Percentiles rank a stretch among this genome's conserved stretches.
Evolutionary conservation across 2,888 invertebrate genomes (phyloP).

Genomic region (Amiota mariae): DNA sequence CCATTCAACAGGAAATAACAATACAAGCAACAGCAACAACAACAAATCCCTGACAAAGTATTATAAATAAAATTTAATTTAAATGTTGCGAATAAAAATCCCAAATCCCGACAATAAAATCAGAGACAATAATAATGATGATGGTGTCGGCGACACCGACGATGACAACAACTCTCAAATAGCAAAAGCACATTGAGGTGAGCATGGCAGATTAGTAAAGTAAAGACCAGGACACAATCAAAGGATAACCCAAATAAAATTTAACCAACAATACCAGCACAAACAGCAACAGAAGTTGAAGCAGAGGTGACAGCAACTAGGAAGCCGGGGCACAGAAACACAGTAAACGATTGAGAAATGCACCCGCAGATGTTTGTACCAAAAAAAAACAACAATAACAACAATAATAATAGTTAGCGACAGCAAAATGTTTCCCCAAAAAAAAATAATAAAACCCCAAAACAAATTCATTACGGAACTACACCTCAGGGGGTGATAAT

Average conservation of each 20-base stretch:
- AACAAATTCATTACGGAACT: conserved; percentile 67
- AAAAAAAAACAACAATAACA: neutral
- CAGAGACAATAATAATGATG: conserved; percentile 23
- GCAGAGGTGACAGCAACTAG: neutral
- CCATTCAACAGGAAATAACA: conserved; percentile 4
- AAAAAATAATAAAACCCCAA: conserved; percentile 57
- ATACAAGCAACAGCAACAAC: neutral
- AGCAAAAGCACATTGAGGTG: neutral
- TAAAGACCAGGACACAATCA: neutral
- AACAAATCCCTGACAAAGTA: conserved; percentile 21
- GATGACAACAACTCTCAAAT: neutral
- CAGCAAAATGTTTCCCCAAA: conserved; percentile 26
- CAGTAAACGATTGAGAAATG: neutral
- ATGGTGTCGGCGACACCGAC: neutral
- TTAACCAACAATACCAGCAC: neutral
- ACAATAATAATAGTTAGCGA: neutral
- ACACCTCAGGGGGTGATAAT: conserved; percentile 66
- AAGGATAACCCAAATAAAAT: neutral
- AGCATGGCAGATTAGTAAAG: neutral
- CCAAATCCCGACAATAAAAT: conserved; percentile 27
- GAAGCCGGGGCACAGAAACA: neutral
- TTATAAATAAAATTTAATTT: conserved; percentile 28
- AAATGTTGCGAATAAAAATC: conserved; percentile 26
- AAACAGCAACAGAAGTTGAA: neutral
- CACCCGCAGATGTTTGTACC: conserved; percentile 13